These are phyloP conservation scores for Malaclemys terrapin DNA, from an alignment of 2,113 vertebrate genomes.

Conservation along the genomic window DNA sequence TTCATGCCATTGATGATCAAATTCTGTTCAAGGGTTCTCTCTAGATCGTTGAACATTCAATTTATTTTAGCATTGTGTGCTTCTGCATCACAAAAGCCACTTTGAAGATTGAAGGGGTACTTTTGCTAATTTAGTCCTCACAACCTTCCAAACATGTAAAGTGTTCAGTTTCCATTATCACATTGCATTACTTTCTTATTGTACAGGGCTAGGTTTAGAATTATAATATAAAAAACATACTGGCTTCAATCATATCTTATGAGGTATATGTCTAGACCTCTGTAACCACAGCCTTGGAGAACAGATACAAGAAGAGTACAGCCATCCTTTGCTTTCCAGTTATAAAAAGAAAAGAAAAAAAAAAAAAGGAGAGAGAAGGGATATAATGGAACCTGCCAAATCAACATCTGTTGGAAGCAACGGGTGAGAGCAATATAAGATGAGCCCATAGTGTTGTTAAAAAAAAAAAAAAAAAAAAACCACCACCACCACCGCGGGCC, in stretches of 20 bases:
- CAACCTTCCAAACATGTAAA: neutral
- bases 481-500: no score
- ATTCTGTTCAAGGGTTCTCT: neutral
- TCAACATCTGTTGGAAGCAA: neutral
- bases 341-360: neutral
- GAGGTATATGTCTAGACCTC: neutral
- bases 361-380: neutral
- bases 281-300: neutral
- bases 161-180: neutral
- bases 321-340: neutral
- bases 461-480: no score
- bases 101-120: neutral
- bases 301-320: neutral
- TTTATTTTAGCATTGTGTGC: neutral
- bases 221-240: neutral
- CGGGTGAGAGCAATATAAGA: neutral
- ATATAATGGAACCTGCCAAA: neutral
- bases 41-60: neutral
- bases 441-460: neutral
- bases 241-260: neutral
- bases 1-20: neutral
- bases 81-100: neutral
- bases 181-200: neutral
- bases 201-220: neutral
- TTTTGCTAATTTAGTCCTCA: neutral